Evolutionary conservation across 2,113 vertebrate species (phyloP), one percentile per base, ranked within the genome.

Genomic region (Nycticryphes semicollaris): DNA sequence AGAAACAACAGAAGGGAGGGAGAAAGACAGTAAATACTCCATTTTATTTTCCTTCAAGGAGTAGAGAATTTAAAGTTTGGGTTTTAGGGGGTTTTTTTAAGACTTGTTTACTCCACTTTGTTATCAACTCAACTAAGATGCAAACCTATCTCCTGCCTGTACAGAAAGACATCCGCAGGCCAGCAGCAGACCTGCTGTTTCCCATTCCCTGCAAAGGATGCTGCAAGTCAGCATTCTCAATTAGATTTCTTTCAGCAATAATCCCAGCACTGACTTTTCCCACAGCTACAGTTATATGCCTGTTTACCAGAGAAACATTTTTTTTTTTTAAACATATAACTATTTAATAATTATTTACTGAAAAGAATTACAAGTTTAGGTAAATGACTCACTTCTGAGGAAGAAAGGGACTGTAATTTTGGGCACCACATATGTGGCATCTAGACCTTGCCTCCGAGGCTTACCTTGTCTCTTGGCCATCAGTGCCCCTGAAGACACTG

Each of bases 21-120:
- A 86, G 21, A 1, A 31, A 85, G 82, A 68, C 33, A 89, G 57
- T 90, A 94, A 94, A 95, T 92, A 94, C 27, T 33, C 35, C 76
- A 77, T 37, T 90, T 90, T 63, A 75, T 90, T 75, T 92, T 96
- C 41, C 76, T 90, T 87, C 43, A 94, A 93, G 53, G 39, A 93
- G 4, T 24, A 84, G 19, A 90, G 45, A 89, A 93, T 89, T 84
- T 87, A 89, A 21, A 47, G 69, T 21, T 93, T 0, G 1, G 24
- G 24, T 69, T 87, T 35, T 25, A 30, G 45, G 12, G 12, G 5
- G 8, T 2, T 48, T 83, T 39, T 21, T 63, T 6, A 80, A 78
- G 72, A 93, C n/a, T 68, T 87, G 88, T 73, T 91, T 95, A 79
- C 59, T 69, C 41, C 87, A 70, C 45, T 83, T 91, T 94, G 75